These are phyloP conservation scores for Dryobates pubescens DNA, from an alignment of 2,797 vertebrate species.

Conservation along the genomic window DNA sequence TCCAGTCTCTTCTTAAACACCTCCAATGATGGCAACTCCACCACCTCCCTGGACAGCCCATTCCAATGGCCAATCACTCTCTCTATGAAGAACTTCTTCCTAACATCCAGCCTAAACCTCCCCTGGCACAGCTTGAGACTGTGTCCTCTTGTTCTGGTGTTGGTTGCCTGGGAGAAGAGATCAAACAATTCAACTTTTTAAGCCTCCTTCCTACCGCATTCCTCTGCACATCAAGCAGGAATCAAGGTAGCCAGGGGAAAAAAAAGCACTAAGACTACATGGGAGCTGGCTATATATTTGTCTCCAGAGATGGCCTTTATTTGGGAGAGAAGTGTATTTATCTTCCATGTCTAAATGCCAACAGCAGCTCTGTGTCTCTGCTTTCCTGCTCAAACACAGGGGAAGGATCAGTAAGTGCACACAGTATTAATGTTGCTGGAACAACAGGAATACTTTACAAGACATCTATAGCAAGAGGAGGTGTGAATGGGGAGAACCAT, in stretches of 20 bases:
- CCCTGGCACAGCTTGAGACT: too few relatives aligned
- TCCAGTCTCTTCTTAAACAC: too few relatives aligned
- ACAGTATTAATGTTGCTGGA: neutral
- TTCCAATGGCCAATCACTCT: too few relatives aligned
- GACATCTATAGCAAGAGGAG: neutral
- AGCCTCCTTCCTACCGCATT: fast-evolving
- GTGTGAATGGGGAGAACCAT: neutral
- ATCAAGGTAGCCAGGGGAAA: neutral
- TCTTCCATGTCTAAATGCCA: neutral
- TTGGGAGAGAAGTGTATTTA: neutral
- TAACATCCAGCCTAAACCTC: too few relatives aligned
- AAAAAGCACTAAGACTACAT: neutral
- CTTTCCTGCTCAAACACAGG: neutral
- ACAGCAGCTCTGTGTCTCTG: neutral
- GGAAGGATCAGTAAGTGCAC: neutral
- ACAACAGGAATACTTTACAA: neutral
- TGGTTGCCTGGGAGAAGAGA: too few relatives aligned
- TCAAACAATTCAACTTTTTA: neutral
- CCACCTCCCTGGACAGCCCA: too few relatives aligned
- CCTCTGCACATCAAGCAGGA: neutral
- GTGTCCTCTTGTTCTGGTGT: too few relatives aligned
- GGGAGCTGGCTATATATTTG: neutral
- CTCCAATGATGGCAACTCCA: too few relatives aligned
- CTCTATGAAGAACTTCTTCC: too few relatives aligned
- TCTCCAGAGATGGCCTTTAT: neutral